Evolutionary conservation across 2,113 vertebrate genomes (phyloP).

Genomic region (Phalacrocorax aristotelis): DNA sequence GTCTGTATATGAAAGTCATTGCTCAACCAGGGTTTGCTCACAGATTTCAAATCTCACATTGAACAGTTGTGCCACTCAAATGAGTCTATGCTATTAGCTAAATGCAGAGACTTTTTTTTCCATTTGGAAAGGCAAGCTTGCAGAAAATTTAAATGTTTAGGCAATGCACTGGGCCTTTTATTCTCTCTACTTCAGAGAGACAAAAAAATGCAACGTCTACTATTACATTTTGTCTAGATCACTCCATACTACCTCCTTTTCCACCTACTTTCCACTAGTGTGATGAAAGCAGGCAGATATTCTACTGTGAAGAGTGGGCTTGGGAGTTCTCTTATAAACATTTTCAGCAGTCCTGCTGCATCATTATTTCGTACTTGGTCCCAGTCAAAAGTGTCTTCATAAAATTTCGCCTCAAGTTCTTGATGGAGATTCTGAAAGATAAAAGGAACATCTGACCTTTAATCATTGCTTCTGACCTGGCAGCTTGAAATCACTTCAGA

Average conservation of each 20-base stretch:
- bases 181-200: neutral
- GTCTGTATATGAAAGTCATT: neutral
- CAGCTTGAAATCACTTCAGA: neutral
- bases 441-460: neutral
- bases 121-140: neutral
- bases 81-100: neutral
- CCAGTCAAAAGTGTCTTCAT: constrained; percentile 88
- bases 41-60: neutral
- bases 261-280: constrained; percentile 85
- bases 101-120: neutral
- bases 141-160: neutral
- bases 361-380: constrained; percentile 90
- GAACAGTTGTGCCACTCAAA: neutral
- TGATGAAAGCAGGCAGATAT: constrained; percentile 87
- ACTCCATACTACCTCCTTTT: neutral
- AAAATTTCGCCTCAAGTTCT: constrained; percentile 88
- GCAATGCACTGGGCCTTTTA: neutral
- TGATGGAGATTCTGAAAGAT: constrained; percentile 84
- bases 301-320: constrained; percentile 89
- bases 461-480: neutral
- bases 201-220: neutral
- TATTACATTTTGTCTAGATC: neutral
- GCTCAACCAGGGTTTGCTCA: neutral
- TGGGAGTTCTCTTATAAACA: constrained; percentile 93
- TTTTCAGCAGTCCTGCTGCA: constrained; percentile 91